These are phyloP conservation scores for Tortrix viridana DNA, from an alignment of 2,888 invertebrate species.

Conservation along the genomic window DNA sequence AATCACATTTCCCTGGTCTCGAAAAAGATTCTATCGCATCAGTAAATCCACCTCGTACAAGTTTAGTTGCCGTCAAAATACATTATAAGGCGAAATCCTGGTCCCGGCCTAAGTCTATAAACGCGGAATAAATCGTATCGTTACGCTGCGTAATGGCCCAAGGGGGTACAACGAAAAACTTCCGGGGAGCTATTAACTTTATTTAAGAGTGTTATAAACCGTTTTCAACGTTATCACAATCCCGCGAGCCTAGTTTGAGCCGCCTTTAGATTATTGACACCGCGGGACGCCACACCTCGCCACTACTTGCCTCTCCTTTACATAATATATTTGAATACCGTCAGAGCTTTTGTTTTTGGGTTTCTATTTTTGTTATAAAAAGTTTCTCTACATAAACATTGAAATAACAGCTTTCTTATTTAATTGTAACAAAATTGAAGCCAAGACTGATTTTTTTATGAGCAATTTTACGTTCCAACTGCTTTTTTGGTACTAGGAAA, in stretches of 20 bases:
- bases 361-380: neutral
- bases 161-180: slow-evolving; percentile 79
- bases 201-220: slow-evolving; percentile 82
- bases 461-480: too few species aligned
- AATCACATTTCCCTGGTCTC: slow-evolving; percentile 26
- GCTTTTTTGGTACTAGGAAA: too few species aligned
- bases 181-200: slow-evolving; percentile 79
- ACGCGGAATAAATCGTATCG: slow-evolving; percentile 77
- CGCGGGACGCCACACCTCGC: slow-evolving; percentile 48
- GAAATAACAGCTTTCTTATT: too few species aligned
- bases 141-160: slow-evolving; percentile 75
- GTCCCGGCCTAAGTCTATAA: slow-evolving; percentile 70
- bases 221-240: slow-evolving; percentile 78
- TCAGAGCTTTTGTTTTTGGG: neutral
- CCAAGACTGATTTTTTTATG: too few species aligned
- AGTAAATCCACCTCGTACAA: slow-evolving; percentile 69
- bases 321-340: slow-evolving; percentile 15
- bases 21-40: slow-evolving; percentile 56
- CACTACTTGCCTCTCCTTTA: slow-evolving; percentile 26
- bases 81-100: slow-evolving; percentile 63
- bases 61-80: slow-evolving; percentile 73
- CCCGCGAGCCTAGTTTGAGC: slow-evolving; percentile 66
- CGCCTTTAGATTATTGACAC: slow-evolving; percentile 69
- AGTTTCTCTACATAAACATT: neutral
- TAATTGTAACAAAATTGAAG: too few species aligned